These are phyloP conservation scores for Ptychoptera albimana DNA, from an alignment of 2,888 invertebrate genomes.

Conservation along the genomic window DNA sequence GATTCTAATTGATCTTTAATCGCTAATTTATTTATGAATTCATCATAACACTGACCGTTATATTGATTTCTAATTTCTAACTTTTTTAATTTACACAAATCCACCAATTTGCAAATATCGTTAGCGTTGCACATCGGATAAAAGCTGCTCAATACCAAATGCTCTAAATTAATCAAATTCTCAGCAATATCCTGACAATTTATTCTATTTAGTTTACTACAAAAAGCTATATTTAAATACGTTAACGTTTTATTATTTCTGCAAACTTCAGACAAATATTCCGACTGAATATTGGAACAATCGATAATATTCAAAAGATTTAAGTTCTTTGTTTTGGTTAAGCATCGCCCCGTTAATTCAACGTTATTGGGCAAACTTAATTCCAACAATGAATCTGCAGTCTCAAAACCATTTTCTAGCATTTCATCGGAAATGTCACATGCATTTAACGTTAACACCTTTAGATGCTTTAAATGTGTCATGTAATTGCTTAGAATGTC, in stretches of 20 bases:
- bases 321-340: not conserved
- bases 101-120: not conserved
- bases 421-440: not conserved
- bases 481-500: not conserved
- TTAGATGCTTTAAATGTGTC: not conserved
- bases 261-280: not conserved
- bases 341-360: not conserved
- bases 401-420: not conserved
- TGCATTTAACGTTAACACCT: not conserved
- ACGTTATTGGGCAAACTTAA: conserved; percentile 1
- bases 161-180: not conserved
- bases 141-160: not conserved
- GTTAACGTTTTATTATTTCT: not conserved
- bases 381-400: not conserved
- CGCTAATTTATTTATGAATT: not conserved
- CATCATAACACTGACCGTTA: not conserved
- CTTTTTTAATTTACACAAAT: not conserved
- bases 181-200: conserved; percentile 1
- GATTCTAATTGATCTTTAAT: not conserved
- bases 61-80: no score
- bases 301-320: not conserved
- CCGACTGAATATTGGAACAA: not conserved
- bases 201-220: not conserved
- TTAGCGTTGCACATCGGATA: not conserved
- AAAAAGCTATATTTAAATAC: not conserved